Percentiles rank a stretch among this genome's conserved stretches.
These are phyloP conservation scores for Enteromius thamalakanensis DNA, from an alignment of 2,797 vertebrate genomes.

Conservation along the genomic window DNA sequence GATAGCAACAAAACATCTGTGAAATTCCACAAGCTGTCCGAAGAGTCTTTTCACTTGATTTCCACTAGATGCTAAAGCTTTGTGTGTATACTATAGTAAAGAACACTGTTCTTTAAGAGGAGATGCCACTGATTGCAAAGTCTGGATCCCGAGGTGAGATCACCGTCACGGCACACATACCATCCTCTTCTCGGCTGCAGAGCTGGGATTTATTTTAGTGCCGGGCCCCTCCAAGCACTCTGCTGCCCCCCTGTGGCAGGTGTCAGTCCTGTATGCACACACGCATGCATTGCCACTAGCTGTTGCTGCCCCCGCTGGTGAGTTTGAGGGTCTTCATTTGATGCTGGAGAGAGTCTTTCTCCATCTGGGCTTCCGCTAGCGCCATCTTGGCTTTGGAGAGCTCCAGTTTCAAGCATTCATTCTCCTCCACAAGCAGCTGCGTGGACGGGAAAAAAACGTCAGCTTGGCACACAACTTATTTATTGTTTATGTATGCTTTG, in stretches of 20 bases:
- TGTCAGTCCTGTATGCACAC: conserved; percentile 28
- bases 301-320: conserved; percentile 67
- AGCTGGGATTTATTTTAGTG: not conserved
- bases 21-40: not conserved
- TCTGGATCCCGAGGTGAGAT: conserved; percentile 4
- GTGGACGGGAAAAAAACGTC: conserved; percentile 15
- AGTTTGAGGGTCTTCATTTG: conserved; percentile 86
- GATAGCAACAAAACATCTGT: not conserved
- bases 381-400: conserved; percentile 93
- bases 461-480: conserved; percentile 13
- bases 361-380: conserved; percentile 92
- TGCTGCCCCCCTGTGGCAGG: conserved; percentile 36
- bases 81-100: conserved; percentile 25
- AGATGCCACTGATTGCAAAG: not conserved
- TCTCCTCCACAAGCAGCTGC: conserved; percentile 90
- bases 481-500: not conserved
- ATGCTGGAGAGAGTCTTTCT: conserved; percentile 91
- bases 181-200: not conserved
- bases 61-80: conserved; percentile 15
- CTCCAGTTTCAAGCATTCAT: conserved; percentile 93
- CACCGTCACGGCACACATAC: conserved; percentile 3
- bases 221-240: conserved; percentile 35
- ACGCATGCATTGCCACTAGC: conserved; percentile 61
- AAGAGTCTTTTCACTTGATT: not conserved
- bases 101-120: conserved; percentile 12